Conservation (phyloP, 2,888 invertebrate species). For the Lordiphosa andalusiaca region DNA sequence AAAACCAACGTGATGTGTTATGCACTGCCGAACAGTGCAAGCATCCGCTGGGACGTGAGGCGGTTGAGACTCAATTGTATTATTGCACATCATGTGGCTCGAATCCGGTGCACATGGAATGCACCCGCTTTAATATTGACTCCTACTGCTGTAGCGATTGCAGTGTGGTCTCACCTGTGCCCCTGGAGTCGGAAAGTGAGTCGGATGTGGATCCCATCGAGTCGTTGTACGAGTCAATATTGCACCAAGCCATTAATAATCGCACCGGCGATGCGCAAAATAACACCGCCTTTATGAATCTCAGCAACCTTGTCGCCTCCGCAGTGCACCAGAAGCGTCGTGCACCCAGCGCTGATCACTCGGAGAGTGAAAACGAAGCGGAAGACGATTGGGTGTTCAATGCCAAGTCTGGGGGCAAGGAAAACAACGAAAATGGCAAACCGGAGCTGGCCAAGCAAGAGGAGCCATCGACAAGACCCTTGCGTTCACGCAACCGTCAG, state of each 20-base stretch:
- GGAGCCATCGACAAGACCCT: not conserved
- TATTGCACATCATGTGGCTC: conserved; percentile 74
- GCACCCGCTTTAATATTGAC: not conserved
- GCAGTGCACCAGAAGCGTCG: conserved; percentile 1
- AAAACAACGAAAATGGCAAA: not conserved
- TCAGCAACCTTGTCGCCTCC: not conserved
- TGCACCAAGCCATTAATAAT: not conserved
- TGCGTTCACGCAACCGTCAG: not conserved
- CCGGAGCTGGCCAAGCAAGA: not conserved
- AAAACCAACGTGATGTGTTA: conserved; percentile 83
- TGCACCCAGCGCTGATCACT: not conserved
- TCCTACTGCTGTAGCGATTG: conserved; percentile 40
- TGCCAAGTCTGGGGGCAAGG: not conserved
- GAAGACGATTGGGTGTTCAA: conserved; percentile 3
- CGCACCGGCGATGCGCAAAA: too few species aligned
- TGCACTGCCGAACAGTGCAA: conserved; percentile 84
- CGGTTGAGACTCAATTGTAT: conserved; percentile 23
- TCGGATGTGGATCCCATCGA: not conserved
- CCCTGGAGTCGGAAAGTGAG: too few species aligned
- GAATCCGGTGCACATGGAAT: conserved; percentile 38
- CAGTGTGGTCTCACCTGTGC: not conserved
- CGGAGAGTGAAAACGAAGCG: not conserved
- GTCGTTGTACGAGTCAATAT: not conserved
- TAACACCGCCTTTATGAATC: not conserved
- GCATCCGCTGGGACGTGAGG: conserved; percentile 83